These are phyloP conservation scores for Neocrepidodera transversa DNA, from an alignment of 2,888 invertebrate genomes.

Conservation along the genomic window DNA sequence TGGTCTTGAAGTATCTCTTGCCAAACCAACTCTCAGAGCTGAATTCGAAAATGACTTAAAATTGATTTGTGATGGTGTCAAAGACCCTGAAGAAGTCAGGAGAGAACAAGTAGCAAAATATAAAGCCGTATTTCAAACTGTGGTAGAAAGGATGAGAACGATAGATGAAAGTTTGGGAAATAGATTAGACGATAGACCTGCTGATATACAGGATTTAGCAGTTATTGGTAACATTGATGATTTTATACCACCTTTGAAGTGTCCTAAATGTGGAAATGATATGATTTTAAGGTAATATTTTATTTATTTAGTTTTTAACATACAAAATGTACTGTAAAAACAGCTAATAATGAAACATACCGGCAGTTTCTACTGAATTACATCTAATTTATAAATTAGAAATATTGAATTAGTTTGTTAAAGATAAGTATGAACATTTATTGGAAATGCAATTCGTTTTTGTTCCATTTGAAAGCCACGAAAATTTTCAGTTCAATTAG, in stretches of 20 bases:
- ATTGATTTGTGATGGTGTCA: conserved; percentile 80
- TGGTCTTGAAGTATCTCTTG: conserved; percentile 67
- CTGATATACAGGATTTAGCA: conserved; percentile 53
- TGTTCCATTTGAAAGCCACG: too few relatives aligned
- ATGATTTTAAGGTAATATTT: conserved; percentile 74
- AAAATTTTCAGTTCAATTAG: too few relatives aligned
- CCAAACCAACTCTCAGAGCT: conserved; percentile 90
- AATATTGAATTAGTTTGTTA: too few relatives aligned
- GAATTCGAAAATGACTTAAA: conserved; percentile 91
- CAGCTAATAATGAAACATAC: too few relatives aligned
- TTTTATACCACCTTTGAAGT: conserved; percentile 65
- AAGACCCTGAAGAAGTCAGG: conserved; percentile 76
- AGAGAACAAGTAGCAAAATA: conserved; percentile 80
- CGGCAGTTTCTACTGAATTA: too few relatives aligned
- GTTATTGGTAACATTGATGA: conserved; percentile 44
- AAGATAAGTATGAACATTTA: too few relatives aligned
- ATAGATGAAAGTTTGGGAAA: conserved; percentile 80
- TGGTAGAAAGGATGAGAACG: conserved; percentile 76
- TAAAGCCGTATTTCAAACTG: conserved; percentile 80
- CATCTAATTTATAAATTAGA: too few relatives aligned
- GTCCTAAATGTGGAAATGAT: conserved; percentile 76
- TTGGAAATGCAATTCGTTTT: too few relatives aligned
- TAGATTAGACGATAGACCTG: conserved; percentile 70
- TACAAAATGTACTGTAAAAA: too few relatives aligned
- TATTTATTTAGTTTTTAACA: too few relatives aligned